Base-by-base conservation (phyloP, 2,888 invertebrate genomes). In the Calliscelio sp. region DNA sequence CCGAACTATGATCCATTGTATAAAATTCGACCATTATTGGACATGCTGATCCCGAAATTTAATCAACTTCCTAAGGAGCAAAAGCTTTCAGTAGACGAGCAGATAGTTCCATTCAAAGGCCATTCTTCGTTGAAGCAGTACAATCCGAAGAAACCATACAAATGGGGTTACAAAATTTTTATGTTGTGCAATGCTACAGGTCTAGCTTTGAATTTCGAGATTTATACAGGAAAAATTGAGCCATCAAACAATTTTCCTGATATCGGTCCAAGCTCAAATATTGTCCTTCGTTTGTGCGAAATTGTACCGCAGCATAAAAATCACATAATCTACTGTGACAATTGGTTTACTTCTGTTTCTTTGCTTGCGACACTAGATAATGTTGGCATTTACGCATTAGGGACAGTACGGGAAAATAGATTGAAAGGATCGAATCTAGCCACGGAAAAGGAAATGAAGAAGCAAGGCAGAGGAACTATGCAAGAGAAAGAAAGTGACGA, bases 161-260 rank as follows among this genome's bases (percentile, higher is more conserved):
- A 73, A 63, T 73, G 61, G 61, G 73, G 73, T n/a, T 73, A 73
- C 41, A 73, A 49, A 73, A 73, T 61, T 6, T 73, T 59, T 16
- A 14, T 73, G 16, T 53, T 73, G 28, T 61, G 61, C 35, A 63
- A 35, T 74, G 16, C 63, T 51, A 41, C 38, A 63, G 63, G 63
- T 25, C 16, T 74, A 10, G 74, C 63, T 25, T 28, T 63, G 11
- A 63, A 74, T 74, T 74, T 74, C 53, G 63, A 63, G 32, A 53
- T 74, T 63, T 74, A 63, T 44, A 49, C 38, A 41, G 41, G 61
- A 44, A 38, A 70, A 44, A 70, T 70, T 70, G 6, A 55, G 20
- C 70, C 55, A 70, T 70, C 55, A 44, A 18, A 55, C 24, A 70
- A 74, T 7, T 63, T 74, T 63, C 55, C 63, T 63, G 74, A 63